Percentiles rank a stretch among this genome's conserved stretches.
Evolutionary conservation across 2,888 invertebrate genomes (phyloP).

Genomic region (Cheilosia soror): DNA sequence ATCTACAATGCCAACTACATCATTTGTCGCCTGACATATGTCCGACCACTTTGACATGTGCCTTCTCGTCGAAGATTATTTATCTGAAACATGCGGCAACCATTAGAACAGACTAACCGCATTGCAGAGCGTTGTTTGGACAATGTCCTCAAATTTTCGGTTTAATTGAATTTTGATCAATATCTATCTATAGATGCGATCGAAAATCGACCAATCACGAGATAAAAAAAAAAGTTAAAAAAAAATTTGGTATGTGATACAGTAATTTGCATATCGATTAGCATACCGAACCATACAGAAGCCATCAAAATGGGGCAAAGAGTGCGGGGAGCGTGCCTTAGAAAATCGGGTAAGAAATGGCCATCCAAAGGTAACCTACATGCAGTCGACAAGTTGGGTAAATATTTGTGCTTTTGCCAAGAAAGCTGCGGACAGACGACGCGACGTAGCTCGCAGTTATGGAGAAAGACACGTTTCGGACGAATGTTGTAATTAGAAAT

Average conservation of each 20-base stretch:
- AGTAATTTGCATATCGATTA: slow-evolving; percentile 63
- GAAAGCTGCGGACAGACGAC: not conserved
- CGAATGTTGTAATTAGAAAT: slow-evolving; percentile 66
- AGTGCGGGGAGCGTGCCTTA: not conserved
- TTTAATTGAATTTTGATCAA: not conserved
- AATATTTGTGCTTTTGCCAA: slow-evolving; percentile 67
- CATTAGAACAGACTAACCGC: not conserved
- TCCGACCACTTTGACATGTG: slow-evolving; percentile 24
- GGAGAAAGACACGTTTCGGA: slow-evolving; percentile 53
- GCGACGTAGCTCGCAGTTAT: not conserved
- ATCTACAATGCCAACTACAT: slow-evolving; percentile 40
- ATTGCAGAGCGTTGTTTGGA: not conserved
- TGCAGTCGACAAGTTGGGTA: slow-evolving; percentile 56
- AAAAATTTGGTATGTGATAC: slow-evolving; percentile 26
- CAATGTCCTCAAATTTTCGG: too few relatives aligned
- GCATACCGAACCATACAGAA: slow-evolving; percentile 35
- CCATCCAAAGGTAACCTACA: slow-evolving; percentile 50
- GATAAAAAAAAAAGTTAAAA: not conserved
- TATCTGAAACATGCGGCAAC: not conserved
- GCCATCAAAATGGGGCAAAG: not conserved
- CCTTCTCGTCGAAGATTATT: slow-evolving; percentile 8
- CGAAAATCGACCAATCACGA: slow-evolving; percentile 17
- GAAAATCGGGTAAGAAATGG: slow-evolving; percentile 49
- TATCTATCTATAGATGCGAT: not conserved
- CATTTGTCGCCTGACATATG: slow-evolving; percentile 15